Percentiles rank a stretch among this genome's conserved stretches.
Conservation (phyloP, 2,888 invertebrate species). For the Cheilosia urbana region DNA sequence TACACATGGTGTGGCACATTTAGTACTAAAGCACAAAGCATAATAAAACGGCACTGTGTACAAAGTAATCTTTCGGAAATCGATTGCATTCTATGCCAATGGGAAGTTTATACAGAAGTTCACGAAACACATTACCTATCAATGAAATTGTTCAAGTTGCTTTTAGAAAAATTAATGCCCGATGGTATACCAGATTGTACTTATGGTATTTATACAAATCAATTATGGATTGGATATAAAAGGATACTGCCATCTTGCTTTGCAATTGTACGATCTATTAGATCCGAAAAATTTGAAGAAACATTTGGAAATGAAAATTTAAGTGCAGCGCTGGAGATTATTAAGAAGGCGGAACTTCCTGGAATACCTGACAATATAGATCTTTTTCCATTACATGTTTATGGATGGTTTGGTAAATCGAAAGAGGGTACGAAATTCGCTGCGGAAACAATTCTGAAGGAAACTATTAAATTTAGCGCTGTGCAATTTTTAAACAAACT, state of each 20-base stretch:
- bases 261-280: slow-evolving; percentile 20
- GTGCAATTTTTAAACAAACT: slow-evolving; percentile 19
- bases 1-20: slow-evolving; percentile 14
- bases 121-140: slow-evolving; percentile 29
- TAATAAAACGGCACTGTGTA: slow-evolving; percentile 4
- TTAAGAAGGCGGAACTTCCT: slow-evolving; percentile 13
- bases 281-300: slow-evolving; percentile 25
- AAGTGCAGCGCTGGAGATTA: slow-evolving; percentile 19
- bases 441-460: background rate
- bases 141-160: slow-evolving; percentile 1
- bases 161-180: slow-evolving; percentile 13
- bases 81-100: slow-evolving; percentile 16
- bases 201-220: background rate
- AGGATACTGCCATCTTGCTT: slow-evolving; percentile 36
- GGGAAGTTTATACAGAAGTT: slow-evolving; percentile 21
- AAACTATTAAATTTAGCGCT: slow-evolving; percentile 4
- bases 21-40: background rate
- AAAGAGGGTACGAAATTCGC: background rate
- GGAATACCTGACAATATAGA: background rate
- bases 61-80: slow-evolving; percentile 28
- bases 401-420: slow-evolving; percentile 14
- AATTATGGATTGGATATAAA: slow-evolving; percentile 33
- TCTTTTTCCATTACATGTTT: slow-evolving; percentile 12
- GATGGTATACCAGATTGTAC: background rate
- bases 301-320: slow-evolving; percentile 19